These are phyloP conservation scores for Gambelia wislizenii DNA, from an alignment of 2,797 vertebrate genomes.

Conservation along the genomic window DNA sequence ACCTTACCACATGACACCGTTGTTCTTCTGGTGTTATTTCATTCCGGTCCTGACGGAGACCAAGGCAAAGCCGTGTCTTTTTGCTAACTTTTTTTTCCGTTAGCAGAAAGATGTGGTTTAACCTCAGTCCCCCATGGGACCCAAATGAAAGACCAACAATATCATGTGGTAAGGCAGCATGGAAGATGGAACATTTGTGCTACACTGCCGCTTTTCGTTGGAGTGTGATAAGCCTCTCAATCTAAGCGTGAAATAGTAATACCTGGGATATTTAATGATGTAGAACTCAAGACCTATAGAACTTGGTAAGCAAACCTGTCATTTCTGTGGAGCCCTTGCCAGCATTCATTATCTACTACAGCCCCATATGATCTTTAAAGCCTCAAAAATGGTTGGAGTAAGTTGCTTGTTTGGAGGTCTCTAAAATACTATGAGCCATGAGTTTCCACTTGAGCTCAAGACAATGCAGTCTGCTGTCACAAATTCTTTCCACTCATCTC, in stretches of 20 bases:
- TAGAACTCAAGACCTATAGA: neutral
- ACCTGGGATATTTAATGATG: neutral
- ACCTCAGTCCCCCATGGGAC: too few species aligned
- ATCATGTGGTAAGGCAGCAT: too few species aligned
- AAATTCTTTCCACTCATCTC: neutral
- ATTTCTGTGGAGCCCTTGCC: neutral
- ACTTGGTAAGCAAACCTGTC: neutral
- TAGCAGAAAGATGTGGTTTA: too few species aligned
- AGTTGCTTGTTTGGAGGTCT: neutral
- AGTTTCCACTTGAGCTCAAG: neutral
- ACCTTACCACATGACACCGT: too few species aligned
- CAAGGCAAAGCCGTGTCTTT: too few species aligned
- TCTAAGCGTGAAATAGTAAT: neutral
- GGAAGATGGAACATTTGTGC: too few species aligned
- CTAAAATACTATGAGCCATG: neutral
- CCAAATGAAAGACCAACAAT: too few species aligned
- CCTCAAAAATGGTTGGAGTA: neutral
- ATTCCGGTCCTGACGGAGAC: too few species aligned
- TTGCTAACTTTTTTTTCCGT: too few species aligned
- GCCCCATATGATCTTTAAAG: neutral
- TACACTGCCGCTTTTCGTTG: too few species aligned
- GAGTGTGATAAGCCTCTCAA: too few species aligned
- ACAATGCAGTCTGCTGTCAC: neutral
- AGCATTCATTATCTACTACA: neutral
- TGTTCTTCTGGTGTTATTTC: too few species aligned